phyloP scores from a whole-genome alignment of 2,113 vertebrate genomes.

The Ptilonorhynchus violaceus region DNA sequence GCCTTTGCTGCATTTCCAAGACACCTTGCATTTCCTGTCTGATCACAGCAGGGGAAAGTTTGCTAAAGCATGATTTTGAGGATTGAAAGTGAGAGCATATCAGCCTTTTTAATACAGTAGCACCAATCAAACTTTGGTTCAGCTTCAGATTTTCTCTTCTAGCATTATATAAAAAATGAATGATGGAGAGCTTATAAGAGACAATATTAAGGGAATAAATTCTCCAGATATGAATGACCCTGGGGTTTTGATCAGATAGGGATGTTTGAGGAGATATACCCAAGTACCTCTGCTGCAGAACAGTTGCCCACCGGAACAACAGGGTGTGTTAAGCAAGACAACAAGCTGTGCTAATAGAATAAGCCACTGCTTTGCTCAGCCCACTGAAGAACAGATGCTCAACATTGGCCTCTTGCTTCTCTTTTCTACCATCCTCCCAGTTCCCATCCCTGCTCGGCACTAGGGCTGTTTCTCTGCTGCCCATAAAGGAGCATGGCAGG shows the following conservation, averaged over 20 bases:
- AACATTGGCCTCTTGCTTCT: slow-evolving; percentile 18
- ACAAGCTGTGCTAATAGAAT: background rate
- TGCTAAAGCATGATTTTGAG: slow-evolving; percentile 1
- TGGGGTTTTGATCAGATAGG: background rate
- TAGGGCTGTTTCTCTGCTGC: background rate
- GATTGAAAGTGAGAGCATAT: slow-evolving; percentile 23
- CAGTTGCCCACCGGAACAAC: background rate
- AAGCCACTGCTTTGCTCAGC: background rate
- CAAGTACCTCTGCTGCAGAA: background rate
- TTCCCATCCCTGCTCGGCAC: background rate
- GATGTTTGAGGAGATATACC: background rate
- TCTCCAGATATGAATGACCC: background rate
- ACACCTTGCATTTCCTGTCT: background rate
- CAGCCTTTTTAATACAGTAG: background rate
- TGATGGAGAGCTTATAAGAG: background rate
- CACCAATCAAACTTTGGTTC: slow-evolving; percentile 2
- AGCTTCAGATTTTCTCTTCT: slow-evolving; percentile 13
- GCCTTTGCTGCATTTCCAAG: background rate
- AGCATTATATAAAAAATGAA: background rate
- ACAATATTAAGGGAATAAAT: background rate
- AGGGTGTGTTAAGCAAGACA: background rate
- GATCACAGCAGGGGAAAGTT: background rate
- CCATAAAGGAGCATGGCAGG: background rate
- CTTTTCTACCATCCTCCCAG: background rate
- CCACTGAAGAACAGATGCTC: background rate